Base-by-base conservation (phyloP, 2,888 invertebrate genomes). In the Branchipolynoe longqiensis region DNA sequence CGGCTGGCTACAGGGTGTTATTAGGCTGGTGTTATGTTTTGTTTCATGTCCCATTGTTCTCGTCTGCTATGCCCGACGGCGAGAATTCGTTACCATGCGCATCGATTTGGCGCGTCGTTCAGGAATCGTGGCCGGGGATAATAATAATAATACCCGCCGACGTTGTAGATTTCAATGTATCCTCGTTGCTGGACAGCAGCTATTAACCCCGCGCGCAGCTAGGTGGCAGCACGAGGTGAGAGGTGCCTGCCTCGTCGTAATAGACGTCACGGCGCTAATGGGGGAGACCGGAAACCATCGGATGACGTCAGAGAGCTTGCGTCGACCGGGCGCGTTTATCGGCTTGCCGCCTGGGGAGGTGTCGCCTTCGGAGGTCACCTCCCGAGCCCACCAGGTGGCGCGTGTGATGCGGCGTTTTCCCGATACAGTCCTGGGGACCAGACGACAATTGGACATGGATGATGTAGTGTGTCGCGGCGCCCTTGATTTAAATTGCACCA, bases 151-250 rank as follows among this genome's bases (percentile, higher is more conserved):
- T 48, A 48, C 18, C n/a, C n/a, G n/a, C n/a, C n/a, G n/a, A n/a
- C 48, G 48, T 48, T 48, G 69, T 69, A 69, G 36, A 69, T 69
- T 69, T 69, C 69, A 69, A 69, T 69, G 38, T 58, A 14, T 4
- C 25, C 58, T 4, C n/a, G 22, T 4, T 8, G 12, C 25, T 58
- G 58, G 58, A 58, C 58, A n/a, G 18, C 12, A 25, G 22, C 58
- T 14, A 58, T 58, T 69, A 69, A 69, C 36, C 69, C 69, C 31
- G 28, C 12, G 14, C 12, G 31, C 62, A 25, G 31, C 14, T 25
- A 25, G 8, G 28, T 31, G 22, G 36, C 22, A 36, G 69, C 36
- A 36, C 36, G 36, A 14, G 36, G 36, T 25, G 28, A 18, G 38
- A 25, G 8, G 69, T 22, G 69, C 8, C 3, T 33, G 69, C 8